A percentile compares a stretch with the other conserved stretches of the same genome.
phyloP scores from a whole-genome alignment of 2,797 vertebrate genomes.

The Gadopsis marmoratus region DNA sequence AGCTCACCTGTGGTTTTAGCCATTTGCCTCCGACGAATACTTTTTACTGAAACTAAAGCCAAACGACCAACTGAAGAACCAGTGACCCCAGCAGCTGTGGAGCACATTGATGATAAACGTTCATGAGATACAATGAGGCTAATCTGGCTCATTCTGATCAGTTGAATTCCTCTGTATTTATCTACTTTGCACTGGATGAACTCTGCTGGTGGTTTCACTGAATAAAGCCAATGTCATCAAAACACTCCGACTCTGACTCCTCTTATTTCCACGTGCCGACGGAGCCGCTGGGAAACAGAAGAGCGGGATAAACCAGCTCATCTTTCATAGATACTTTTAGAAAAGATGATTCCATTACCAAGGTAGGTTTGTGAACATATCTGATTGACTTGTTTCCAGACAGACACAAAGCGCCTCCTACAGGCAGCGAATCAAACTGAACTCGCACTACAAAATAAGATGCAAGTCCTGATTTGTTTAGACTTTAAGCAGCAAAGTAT shows the following conservation, averaged over 20 bases:
- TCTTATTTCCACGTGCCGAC: background rate
- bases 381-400: too few species aligned
- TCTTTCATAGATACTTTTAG: too few species aligned
- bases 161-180: constrained; percentile 39
- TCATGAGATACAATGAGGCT: constrained; percentile 6
- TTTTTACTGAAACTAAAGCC: constrained; percentile 43
- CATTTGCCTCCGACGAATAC: background rate
- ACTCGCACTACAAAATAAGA: fast-evolving
- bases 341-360: background rate
- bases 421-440: background rate
- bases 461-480: background rate
- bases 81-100: constrained; percentile 58
- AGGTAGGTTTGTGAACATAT: background rate
- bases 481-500: background rate
- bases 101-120: background rate
- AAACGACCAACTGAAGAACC: constrained; percentile 36
- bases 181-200: background rate
- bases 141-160: constrained; percentile 36
- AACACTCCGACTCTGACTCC: background rate
- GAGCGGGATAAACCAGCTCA: background rate
- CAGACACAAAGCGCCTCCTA: background rate
- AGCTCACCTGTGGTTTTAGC: constrained; percentile 2
- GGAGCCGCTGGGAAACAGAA: background rate
- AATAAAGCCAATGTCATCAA: constrained; percentile 78
- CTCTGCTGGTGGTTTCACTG: constrained; percentile 65